Conservation (phyloP, 2,113 vertebrate species). For the Gadus chalcogrammus region DNA sequence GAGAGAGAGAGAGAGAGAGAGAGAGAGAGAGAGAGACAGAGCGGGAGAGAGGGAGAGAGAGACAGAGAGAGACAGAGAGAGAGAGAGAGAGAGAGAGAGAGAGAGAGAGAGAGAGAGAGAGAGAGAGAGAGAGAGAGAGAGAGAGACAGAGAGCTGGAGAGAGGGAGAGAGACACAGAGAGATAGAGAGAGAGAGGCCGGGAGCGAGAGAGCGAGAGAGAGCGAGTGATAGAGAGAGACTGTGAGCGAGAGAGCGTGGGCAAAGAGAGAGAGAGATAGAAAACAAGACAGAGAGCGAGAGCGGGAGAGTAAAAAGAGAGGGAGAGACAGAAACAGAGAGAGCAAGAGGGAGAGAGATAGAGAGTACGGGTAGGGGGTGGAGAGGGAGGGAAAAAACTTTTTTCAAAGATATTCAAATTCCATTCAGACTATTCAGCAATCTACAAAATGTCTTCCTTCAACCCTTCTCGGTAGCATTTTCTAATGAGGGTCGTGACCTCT, state of each 20-base stretch:
- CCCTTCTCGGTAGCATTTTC: slow-evolving; percentile 29
- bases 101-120: neutral
- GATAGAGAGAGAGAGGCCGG: neutral
- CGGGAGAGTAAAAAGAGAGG: neutral
- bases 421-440: slow-evolving; percentile 20
- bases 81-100: neutral
- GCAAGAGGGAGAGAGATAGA: neutral
- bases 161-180: neutral
- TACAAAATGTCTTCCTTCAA: slow-evolving; percentile 35
- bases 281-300: neutral
- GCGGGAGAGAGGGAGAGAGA: neutral
- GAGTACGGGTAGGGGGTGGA: neutral
- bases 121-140: neutral
- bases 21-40: neutral
- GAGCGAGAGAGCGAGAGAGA: neutral
- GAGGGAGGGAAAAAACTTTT: neutral
- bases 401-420: slow-evolving; percentile 35
- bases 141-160: neutral
- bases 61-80: neutral
- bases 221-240: neutral
- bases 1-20: neutral
- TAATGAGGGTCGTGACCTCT: slow-evolving; percentile 54
- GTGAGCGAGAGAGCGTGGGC: neutral
- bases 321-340: neutral
- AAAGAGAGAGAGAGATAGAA: neutral